phyloP scores from a whole-genome alignment of 2,113 vertebrate genomes.

The Felis catus region DNA sequence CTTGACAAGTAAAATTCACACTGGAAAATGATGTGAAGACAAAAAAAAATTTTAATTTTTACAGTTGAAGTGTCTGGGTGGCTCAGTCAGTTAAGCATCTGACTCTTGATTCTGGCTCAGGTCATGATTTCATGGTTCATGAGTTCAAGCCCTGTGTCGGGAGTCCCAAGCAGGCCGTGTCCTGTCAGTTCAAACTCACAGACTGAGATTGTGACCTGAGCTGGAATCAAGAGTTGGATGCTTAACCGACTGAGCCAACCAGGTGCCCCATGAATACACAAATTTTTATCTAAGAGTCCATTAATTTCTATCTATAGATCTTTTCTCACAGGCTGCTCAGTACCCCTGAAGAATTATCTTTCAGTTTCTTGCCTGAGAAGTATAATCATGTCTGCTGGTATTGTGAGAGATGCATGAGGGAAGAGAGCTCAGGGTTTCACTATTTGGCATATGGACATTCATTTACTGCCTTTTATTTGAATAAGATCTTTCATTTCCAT shows the following conservation, averaged over 20 bases:
- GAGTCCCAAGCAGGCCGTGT: too few species aligned
- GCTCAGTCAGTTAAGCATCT: too few species aligned
- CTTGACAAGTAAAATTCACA: not conserved
- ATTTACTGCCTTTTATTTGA: conserved; percentile 10
- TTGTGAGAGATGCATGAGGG: not conserved
- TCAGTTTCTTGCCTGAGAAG: not conserved
- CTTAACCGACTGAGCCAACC: too few species aligned
- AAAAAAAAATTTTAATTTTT: not conserved
- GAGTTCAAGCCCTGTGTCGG: too few species aligned
- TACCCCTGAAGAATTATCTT: not conserved
- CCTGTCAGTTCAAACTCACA: too few species aligned
- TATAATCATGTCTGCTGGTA: not conserved
- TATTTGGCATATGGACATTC: not conserved
- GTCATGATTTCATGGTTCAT: too few species aligned
- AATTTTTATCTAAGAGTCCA: not conserved
- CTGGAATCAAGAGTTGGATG: too few species aligned
- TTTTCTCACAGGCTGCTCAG: not conserved
- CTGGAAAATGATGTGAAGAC: not conserved
- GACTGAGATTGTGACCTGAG: too few species aligned
- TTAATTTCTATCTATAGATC: not conserved
- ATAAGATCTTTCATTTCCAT: not conserved
- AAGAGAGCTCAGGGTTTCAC: not conserved
- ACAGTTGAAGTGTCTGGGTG: too few species aligned
- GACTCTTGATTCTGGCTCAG: too few species aligned
- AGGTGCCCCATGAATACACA: not conserved